Evolutionary conservation across 30 jellyfish, hydroid and myxozoan genomes (phyloP).

Genomic region (Nemopilema nomurai): DNA sequence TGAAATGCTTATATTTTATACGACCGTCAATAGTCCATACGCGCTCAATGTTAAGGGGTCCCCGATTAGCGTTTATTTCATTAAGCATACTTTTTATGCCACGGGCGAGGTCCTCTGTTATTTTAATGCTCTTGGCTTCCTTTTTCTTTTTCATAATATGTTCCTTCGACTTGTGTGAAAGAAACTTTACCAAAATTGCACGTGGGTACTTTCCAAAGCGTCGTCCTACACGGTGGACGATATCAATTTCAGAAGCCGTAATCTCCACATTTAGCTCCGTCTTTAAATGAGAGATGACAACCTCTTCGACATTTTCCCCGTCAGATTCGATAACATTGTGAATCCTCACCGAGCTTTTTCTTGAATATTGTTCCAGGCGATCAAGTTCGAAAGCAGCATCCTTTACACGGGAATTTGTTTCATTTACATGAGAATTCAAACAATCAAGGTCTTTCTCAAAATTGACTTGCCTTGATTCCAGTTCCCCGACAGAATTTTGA

Average conservation of each 20-base stretch:
- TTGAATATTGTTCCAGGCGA: slow-evolving; percentile 11
- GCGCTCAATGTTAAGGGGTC: neutral
- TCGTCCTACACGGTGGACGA: neutral
- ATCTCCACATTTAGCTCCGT: neutral
- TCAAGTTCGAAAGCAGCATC: neutral
- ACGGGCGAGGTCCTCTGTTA: slow-evolving; percentile 4
- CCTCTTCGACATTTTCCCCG: neutral
- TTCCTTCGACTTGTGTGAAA: slow-evolving; percentile 12
- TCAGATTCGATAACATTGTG: neutral
- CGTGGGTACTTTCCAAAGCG: neutral
- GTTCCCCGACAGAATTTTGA: neutral
- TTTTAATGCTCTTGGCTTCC: slow-evolving; percentile 5
- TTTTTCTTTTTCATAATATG: slow-evolving; percentile 2
- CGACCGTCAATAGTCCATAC: slow-evolving; percentile 12
- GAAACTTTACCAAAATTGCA: slow-evolving; percentile 2
- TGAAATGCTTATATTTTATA: neutral
- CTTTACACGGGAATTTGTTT: neutral
- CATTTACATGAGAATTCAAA: neutral
- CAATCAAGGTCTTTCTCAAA: neutral
- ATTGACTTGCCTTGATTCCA: neutral
- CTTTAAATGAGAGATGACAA: neutral
- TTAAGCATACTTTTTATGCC: slow-evolving; percentile 4
- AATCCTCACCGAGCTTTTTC: slow-evolving; percentile 16
- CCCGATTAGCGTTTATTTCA: slow-evolving; percentile 6
- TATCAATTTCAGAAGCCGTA: slow-evolving; percentile 3